Percentiles rank a stretch among this genome's conserved stretches.
Conservation (phyloP, 2,888 invertebrate genomes). For the Ophonus ardosiacus region DNA sequence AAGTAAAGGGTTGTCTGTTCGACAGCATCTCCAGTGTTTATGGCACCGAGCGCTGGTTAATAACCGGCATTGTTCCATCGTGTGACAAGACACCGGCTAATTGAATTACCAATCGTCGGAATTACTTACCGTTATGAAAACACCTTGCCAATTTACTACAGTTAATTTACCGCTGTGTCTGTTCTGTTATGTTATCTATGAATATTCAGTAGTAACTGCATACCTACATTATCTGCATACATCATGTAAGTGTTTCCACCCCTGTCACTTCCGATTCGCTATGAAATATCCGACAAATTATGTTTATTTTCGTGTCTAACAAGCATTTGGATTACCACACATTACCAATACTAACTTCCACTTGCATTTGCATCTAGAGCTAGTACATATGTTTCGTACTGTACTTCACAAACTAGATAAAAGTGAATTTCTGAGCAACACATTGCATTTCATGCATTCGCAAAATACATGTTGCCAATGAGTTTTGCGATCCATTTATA, state of each 20-base stretch:
- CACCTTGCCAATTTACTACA: constrained; percentile 46
- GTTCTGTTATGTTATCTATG: constrained; percentile 30
- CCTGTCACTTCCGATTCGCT: constrained; percentile 4
- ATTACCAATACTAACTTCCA: constrained; percentile 3
- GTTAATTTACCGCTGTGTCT: constrained; percentile 39
- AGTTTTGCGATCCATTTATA: no score
- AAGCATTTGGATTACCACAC: not conserved
- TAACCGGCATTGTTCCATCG: constrained; percentile 22
- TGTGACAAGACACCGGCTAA: constrained; percentile 38
- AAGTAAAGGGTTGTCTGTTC: not conserved
- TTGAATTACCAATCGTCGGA: constrained; percentile 50
- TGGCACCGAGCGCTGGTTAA: not conserved
- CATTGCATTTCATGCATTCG: not conserved
- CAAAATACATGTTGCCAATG: not conserved
- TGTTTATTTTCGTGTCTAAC: not conserved
- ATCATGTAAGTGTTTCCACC: constrained; percentile 17
- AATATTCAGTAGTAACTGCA: constrained; percentile 41
- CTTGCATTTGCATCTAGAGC: constrained; percentile 15
- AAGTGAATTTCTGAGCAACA: not conserved
- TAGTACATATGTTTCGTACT: not conserved
- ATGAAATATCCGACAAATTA: not conserved
- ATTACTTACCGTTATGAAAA: constrained; percentile 54
- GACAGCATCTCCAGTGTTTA: constrained; percentile 13
- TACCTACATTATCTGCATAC: constrained; percentile 38
- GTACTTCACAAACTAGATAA: not conserved